Base-by-base conservation (phyloP, 2,888 invertebrate genomes). In the Calameuta pallipes region DNA sequence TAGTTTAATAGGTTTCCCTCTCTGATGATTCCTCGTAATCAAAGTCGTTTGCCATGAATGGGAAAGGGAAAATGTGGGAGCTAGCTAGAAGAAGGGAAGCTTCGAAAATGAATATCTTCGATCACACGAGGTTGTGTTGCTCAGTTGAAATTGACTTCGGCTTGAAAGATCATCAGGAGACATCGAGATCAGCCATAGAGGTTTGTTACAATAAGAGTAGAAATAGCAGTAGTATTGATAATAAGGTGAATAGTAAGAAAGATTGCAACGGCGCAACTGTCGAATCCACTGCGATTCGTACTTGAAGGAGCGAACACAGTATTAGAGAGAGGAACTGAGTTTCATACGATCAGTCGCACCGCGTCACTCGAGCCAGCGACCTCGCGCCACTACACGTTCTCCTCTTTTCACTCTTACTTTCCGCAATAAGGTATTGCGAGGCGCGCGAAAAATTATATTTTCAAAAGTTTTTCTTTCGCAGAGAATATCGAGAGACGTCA, bases 281-380 rank as follows among this genome's bases (percentile, higher is more conserved):
- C 15, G 56, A 23, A 56, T 56, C 56, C 23, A 23, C 56, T 56
- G 56, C 56, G 56, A 56, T 23, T 56, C 56, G 56, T 56, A 56
- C 56, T 56, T 56, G 56, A 9, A 56, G 23, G 56, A 56, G 23
- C 56, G 23, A 56, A 23, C 71, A 11, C 31, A 34, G 31, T 34
- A 34, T 71, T 34, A 34, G 71, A 71, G 71, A 37, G 74, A 30
- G 36, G 34, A 34, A 74, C n/a, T 23, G 74, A 34, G 74, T 23
- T 30, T 36, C 30, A 33, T 56, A 9, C 3, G 34, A 34, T 90
- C 90, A 91, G 91, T 91, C 86, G 88, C 86, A 86, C 88, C 85
- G 89, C 89, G 89, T 87, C 88, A 85, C 84, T 90, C 89, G 82
- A 82, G 75, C 85, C 87, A 87, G 89, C 85, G 86, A 87, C 87